A percentile compares a stretch with the other conserved stretches of the same genome.
These are phyloP conservation scores for Notothenia rossii DNA, from an alignment of 2,113 vertebrate species.

Conservation along the genomic window DNA sequence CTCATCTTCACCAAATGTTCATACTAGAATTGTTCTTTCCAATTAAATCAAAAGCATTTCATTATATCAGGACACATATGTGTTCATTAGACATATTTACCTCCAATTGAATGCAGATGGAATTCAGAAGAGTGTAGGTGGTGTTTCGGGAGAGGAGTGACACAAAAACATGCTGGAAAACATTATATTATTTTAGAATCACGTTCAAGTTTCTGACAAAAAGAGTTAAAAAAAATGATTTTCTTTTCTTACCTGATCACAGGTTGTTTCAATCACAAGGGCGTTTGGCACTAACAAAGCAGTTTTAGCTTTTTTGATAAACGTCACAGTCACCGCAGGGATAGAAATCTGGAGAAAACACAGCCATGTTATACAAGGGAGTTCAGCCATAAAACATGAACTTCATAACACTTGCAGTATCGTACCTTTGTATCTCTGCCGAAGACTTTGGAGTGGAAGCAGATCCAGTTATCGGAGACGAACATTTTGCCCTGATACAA, in stretches of 20 bases:
- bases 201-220: neutral
- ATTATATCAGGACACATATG: neutral
- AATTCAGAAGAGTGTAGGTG: slow-evolving; percentile 91
- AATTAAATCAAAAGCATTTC: too few species aligned
- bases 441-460: slow-evolving; percentile 97
- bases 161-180: slow-evolving; percentile 91
- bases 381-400: neutral
- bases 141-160: slow-evolving; percentile 93
- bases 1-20: too few species aligned
- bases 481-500: slow-evolving; percentile 96
- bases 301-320: slow-evolving; percentile 95
- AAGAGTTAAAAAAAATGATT: neutral
- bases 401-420: too few species aligned
- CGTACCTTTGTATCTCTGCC: slow-evolving; percentile 94
- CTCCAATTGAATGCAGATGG: slow-evolving; percentile 89
- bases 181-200: neutral
- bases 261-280: slow-evolving; percentile 88
- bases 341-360: slow-evolving; percentile 88
- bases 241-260: slow-evolving; percentile 85
- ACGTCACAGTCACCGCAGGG: slow-evolving; percentile 89
- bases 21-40: too few species aligned
- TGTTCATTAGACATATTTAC: slow-evolving; percentile 74
- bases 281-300: slow-evolving; percentile 94
- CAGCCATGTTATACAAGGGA: neutral
- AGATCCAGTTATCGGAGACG: slow-evolving; percentile 97